Evolutionary conservation across 2,797 vertebrate genomes (phyloP), one percentile per base, ranked within the genome.

Genomic region (Diplodus sargus): DNA sequence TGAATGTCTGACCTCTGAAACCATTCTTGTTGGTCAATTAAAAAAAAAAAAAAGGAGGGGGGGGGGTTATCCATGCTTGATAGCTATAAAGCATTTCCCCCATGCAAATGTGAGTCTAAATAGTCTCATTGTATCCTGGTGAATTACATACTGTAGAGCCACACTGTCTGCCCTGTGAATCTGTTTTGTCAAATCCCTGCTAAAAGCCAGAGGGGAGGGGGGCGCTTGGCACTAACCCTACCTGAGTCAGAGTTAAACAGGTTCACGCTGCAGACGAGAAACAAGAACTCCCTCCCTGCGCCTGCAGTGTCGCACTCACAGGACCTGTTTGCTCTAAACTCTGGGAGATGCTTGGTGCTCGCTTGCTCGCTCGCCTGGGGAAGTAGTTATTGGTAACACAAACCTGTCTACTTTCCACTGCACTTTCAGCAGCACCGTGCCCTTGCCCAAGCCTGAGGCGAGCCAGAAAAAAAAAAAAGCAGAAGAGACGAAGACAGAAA

Each of bases 241-340:
- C 77, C 84, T 86, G 90, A 91, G 84, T 85, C 84, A 92, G 89
- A 92, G 82, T 84, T 80, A 81, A 88, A 88, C 84, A 85, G 80
- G 84, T 87, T 92, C 87, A 83, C 28, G 23, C 80, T 65, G 67
- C 61, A 77, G 58, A 82, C 62, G 48, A 84, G 79, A 74, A 83
- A 83, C 62, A 73, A 80, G 78, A 83, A 76, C 73, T 73, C 62
- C 1, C 81, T 80, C 68, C 69, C 74, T 88, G 25, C 2, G 62
- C 64, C 83, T 82, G 70, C 82, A 78, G 68, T 81, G 76, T 61
- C 11, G 3, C 57, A 75, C 74, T 81, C 81, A 82, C 85, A 83
- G 47, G 78, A 85, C 76, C 76, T 59, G 79, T 76, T 79, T 69
- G 80, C 66, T 82, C 71, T 85, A 59, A 87, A 84, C 82, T 70